phyloP scores from a whole-genome alignment of 2,888 invertebrate genomes.

The Hydrotaea diabolus region DNA sequence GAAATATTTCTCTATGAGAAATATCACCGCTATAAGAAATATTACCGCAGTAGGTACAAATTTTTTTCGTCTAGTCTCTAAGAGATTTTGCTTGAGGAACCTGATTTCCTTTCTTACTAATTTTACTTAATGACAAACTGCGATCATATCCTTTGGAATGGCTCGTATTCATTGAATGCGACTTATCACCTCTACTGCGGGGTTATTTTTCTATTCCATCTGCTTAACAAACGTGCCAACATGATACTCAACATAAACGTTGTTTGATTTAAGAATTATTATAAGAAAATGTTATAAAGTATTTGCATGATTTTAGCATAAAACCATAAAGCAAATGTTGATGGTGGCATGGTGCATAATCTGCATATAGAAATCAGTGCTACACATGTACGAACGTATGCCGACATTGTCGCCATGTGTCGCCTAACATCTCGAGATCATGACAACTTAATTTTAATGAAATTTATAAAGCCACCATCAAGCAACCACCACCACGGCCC shows the following conservation, averaged over 20 bases:
- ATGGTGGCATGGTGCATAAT: not conserved
- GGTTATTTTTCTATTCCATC: not conserved
- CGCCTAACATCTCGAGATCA: conserved; percentile 20
- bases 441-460: conserved; percentile 65
- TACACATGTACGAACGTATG: not conserved
- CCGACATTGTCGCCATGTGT: not conserved
- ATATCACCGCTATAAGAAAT: too few species aligned
- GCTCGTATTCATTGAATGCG: not conserved
- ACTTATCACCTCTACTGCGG: not conserved
- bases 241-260: conserved; percentile 10
- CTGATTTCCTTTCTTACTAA: too few species aligned
- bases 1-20: too few species aligned
- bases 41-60: too few species aligned
- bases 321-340: not conserved
- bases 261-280: conserved; percentile 12
- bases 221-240: conserved; percentile 20
- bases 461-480: conserved; percentile 44
- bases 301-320: conserved; percentile 31
- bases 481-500: not conserved
- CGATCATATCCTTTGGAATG: not conserved
- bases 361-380: conserved; percentile 19
- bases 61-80: too few species aligned
- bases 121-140: too few species aligned
- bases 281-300: not conserved
- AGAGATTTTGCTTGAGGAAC: too few species aligned